phyloP scores from a whole-genome alignment of 2,888 invertebrate species.

The Watsonalla cultraria region DNA sequence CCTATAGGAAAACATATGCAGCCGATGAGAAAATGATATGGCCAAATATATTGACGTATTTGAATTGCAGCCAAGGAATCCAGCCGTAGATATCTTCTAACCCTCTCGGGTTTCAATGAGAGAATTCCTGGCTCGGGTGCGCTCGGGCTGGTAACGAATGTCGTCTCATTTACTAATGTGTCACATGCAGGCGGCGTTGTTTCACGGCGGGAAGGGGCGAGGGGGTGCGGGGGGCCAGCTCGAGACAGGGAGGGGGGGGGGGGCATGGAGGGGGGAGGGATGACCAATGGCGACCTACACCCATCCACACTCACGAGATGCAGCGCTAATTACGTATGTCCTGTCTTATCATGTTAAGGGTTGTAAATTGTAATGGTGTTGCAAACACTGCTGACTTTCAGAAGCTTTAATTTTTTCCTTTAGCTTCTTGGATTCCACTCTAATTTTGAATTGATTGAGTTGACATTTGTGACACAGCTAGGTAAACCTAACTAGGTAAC shows the following conservation, averaged over 20 bases:
- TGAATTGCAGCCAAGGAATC: neutral
- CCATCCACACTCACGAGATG: slow-evolving; percentile 44
- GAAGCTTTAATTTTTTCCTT: too few species aligned
- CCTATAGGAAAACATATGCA: too few species aligned
- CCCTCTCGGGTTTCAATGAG: slow-evolving; percentile 41
- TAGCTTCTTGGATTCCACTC: too few species aligned
- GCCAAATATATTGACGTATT: neutral
- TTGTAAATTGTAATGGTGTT: slow-evolving; percentile 3
- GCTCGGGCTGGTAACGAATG: slow-evolving; percentile 67
- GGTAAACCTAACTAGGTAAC: too few species aligned
- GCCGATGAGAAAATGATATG: neutral
- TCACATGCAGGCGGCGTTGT: slow-evolving; percentile 78
- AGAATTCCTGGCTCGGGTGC: slow-evolving; percentile 67
- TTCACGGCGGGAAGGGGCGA: slow-evolving; percentile 37
- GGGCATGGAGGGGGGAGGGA: slow-evolving; percentile 26
- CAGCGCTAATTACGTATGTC: slow-evolving; percentile 56
- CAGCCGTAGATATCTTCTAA: slow-evolving; percentile 9
- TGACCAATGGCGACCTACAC: slow-evolving; percentile 63
- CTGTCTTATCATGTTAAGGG: slow-evolving; percentile 19
- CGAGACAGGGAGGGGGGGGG: slow-evolving; percentile 22
- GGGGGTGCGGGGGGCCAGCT: slow-evolving; percentile 13
- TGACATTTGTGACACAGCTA: too few species aligned
- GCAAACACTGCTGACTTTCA: neutral
- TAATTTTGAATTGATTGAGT: too few species aligned
- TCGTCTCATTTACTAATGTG: slow-evolving; percentile 80